A percentile compares a stretch with the other conserved stretches of the same genome.
phyloP scores from a whole-genome alignment of 2,888 invertebrate species.

The Theodoxus fluviatilis region DNA sequence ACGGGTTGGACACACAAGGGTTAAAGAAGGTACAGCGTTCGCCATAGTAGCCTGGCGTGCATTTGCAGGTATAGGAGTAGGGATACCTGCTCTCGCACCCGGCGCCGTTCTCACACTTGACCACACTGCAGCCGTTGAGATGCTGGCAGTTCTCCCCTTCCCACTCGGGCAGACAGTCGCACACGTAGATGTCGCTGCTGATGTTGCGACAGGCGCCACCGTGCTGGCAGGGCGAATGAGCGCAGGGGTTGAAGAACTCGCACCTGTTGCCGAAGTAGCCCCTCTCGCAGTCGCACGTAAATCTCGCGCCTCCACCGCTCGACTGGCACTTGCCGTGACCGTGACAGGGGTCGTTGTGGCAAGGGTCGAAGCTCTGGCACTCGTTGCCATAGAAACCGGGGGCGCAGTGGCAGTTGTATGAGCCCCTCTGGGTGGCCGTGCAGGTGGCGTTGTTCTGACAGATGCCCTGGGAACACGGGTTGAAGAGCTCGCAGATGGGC shows the following conservation, averaged over 20 bases:
- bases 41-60: conserved; percentile 41
- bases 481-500: conserved; percentile 36
- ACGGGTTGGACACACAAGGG: conserved; percentile 42
- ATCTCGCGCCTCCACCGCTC: not conserved
- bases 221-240: conserved; percentile 23
- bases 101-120: conserved; percentile 47
- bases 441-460: conserved; percentile 53
- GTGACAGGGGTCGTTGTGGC: conserved; percentile 31
- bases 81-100: conserved; percentile 40
- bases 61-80: conserved; percentile 33
- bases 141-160: conserved; percentile 51
- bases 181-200: conserved; percentile 38
- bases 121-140: conserved; percentile 45
- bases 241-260: too few species aligned
- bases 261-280: too few species aligned
- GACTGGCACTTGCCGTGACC: conserved; percentile 24
- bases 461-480: conserved; percentile 39
- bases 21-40: conserved; percentile 42
- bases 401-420: conserved; percentile 49
- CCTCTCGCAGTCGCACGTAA: not conserved
- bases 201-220: conserved; percentile 37
- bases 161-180: conserved; percentile 47
- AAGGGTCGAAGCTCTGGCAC: conserved; percentile 46
- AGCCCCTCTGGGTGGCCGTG: conserved; percentile 32
- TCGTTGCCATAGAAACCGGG: conserved; percentile 47